These are phyloP conservation scores for Macrosteles quadrilineatus DNA, from an alignment of 1,140 invertebrate species.

Conservation along the genomic window DNA sequence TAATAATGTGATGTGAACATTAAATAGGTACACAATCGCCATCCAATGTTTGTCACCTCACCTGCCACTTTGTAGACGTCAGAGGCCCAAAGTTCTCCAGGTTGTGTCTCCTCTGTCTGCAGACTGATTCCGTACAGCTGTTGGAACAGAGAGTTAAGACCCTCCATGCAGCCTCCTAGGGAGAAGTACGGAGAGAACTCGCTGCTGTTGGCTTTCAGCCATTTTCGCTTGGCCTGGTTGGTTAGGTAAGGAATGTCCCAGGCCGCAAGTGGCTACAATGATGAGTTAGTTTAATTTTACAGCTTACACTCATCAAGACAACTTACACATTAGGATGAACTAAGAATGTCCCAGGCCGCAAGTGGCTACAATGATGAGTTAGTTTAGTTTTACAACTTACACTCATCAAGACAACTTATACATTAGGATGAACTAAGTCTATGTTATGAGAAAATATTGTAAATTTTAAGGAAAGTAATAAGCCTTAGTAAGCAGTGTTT, in stretches of 20 bases:
- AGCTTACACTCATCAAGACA: too few species aligned
- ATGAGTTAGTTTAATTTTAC: too few species aligned
- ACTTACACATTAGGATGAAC: too few species aligned
- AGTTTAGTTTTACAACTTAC: too few species aligned
- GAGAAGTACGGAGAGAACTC: slow-evolving; percentile 91
- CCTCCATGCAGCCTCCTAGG: slow-evolving; percentile 94
- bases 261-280: slow-evolving; percentile 57
- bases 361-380: slow-evolving; percentile 52
- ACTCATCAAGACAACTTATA: too few species aligned
- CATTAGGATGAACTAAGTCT: too few species aligned
- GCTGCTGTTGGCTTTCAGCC: slow-evolving; percentile 63
- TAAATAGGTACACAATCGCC: too few species aligned
- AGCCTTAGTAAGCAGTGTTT: too few species aligned
- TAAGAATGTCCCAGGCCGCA: slow-evolving; percentile 83
- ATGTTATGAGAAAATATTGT: too few species aligned
- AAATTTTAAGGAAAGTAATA: too few species aligned
- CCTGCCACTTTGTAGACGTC: slow-evolving; percentile 88
- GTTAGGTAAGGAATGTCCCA: slow-evolving; percentile 89
- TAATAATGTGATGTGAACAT: too few species aligned
- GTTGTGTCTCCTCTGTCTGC: slow-evolving; percentile 64
- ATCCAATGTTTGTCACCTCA: too few species aligned
- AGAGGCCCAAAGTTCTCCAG: slow-evolving; percentile 81
- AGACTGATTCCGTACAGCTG: slow-evolving; percentile 79
- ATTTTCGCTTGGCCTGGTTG: slow-evolving; percentile 67
- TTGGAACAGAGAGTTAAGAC: slow-evolving; percentile 82